Base-by-base conservation (phyloP, 2,888 invertebrate genomes). In the Drosophila buzzatii region DNA sequence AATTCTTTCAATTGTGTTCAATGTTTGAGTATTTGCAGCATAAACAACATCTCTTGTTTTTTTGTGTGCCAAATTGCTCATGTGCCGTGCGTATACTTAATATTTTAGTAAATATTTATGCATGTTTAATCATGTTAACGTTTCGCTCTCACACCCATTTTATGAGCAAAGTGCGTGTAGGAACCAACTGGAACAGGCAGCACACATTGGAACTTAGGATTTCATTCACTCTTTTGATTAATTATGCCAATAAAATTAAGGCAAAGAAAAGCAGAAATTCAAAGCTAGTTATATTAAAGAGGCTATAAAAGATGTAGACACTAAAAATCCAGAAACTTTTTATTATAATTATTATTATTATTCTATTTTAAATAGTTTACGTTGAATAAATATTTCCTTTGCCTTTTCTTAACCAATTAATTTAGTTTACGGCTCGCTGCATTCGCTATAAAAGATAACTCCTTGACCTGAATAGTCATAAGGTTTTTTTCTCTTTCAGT, bases 161-260 rank as follows among this genome's bases (percentile, higher is more conserved):
- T 59, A 70, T 62, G 67, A 56, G 49, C 9, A 8, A 49, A 62
- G 67, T 77, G 77, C 77, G 74, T 74, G 77, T 14, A n/a, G 23
- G 12, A 49, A n/a, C 14, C 39, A 52, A 37, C 42, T 20, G 27
- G 41, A 18, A 31, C 57, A 14, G 23, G 5, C 35, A n/a, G 51
- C 41, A n/a, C 8, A 23, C 42, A 55, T 45, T 35, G 31, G 44
- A 55, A 49, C 61, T 67, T 59, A 64, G 67, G 53, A 61, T 39
- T 9, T 41, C 55, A 51, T 60, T 35, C 37, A 27, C n/a, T 56
- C 31, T 14, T 70, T 61, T 66, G 61, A 55, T 39, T 70, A 66
- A 77, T 77, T 73, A 73, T 62, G 23, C 12, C 41, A 35, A 31
- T 23, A 18, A n/a, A 51, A 55, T 33, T 6, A 47, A 27, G 41